Conservation (phyloP, 2,113 vertebrate species). For the Cynopterus brachyotis region DNA sequence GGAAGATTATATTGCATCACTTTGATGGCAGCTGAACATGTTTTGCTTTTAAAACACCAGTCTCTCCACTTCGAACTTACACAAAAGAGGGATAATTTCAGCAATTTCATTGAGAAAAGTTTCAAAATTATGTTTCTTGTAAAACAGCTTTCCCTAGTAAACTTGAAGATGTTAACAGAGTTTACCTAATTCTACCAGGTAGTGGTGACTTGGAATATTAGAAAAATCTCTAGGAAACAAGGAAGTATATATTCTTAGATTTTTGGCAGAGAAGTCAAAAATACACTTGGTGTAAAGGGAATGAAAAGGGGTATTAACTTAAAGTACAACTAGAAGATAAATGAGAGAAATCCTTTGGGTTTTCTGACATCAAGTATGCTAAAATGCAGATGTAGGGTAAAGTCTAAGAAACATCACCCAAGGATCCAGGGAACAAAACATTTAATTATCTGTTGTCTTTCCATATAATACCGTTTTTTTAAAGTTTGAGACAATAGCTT, state of each 20-base stretch:
- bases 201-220: background rate
- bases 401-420: background rate
- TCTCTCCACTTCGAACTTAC: slow-evolving; percentile 45
- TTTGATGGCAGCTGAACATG: slow-evolving; percentile 28
- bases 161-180: slow-evolving; percentile 31
- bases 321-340: background rate
- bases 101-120: slow-evolving; percentile 54
- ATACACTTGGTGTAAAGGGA: background rate
- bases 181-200: slow-evolving; percentile 15
- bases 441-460: slow-evolving; percentile 72
- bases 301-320: background rate
- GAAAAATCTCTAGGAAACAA: background rate
- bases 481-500: slow-evolving; percentile 57
- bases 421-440: slow-evolving; percentile 55
- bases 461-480: slow-evolving; percentile 51
- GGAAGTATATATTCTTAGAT: background rate
- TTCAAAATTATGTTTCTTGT: slow-evolving; percentile 24
- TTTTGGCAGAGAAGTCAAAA: background rate
- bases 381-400: background rate
- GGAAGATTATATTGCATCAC: slow-evolving; percentile 26
- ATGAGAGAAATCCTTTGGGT: background rate
- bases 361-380: background rate
- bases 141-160: slow-evolving; percentile 18
- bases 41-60: slow-evolving; percentile 58
- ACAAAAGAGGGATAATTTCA: slow-evolving; percentile 60